Evolutionary conservation across 1,140 invertebrate genomes (phyloP).

Genomic region (Dendrolimus kikuchii): DNA sequence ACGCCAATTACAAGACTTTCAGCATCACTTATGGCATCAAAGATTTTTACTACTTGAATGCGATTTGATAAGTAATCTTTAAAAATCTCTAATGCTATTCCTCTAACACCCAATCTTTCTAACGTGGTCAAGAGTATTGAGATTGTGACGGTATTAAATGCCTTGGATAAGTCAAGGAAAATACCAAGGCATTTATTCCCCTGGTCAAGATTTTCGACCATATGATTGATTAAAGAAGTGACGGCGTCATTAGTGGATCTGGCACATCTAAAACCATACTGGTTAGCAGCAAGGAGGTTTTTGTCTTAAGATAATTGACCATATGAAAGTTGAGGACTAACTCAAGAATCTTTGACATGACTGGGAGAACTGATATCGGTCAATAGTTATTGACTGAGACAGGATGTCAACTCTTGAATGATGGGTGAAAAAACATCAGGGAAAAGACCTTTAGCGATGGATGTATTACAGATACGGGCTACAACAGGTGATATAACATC

Average conservation of each 20-base stretch:
- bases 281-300: neutral
- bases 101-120: neutral
- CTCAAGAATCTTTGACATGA: neutral
- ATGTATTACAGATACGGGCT: slow-evolving; percentile 6
- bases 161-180: neutral
- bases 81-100: neutral
- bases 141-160: neutral
- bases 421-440: neutral
- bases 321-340: neutral
- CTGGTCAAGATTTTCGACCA: neutral
- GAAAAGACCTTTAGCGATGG: slow-evolving; percentile 11
- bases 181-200: neutral
- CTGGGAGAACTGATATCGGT: neutral
- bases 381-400: neutral
- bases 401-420: neutral
- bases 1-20: neutral
- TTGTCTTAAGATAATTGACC: neutral
- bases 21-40: neutral
- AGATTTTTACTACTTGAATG: neutral
- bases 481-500: slow-evolving; percentile 7
- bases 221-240: neutral
- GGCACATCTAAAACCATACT: neutral
- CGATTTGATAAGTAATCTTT: neutral
- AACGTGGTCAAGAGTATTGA: neutral
- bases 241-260: neutral